Evolutionary conservation across 2,797 vertebrate species (phyloP).

Genomic region (Babyrousa celebensis): DNA sequence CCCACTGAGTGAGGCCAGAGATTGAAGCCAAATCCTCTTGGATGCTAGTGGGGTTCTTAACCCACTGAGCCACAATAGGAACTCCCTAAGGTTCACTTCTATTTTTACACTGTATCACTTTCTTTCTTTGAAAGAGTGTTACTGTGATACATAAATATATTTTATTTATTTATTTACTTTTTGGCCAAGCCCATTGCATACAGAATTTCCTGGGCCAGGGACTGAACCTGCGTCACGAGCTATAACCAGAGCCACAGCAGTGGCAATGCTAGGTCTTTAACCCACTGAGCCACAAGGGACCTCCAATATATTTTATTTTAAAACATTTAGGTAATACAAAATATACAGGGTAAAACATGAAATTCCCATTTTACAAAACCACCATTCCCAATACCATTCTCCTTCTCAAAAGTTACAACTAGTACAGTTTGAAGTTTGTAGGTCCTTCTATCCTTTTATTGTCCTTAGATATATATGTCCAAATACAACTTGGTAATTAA

Average conservation of each 20-base stretch:
- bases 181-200: too few species aligned
- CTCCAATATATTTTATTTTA: background rate
- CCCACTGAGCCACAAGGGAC: too few species aligned
- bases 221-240: too few species aligned
- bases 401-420: background rate
- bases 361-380: background rate
- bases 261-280: too few species aligned
- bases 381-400: background rate
- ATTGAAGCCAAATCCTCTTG: too few species aligned
- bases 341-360: background rate
- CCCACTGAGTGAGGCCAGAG: too few species aligned
- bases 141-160: background rate
- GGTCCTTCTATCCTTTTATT: background rate
- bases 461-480: background rate
- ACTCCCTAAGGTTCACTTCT: background rate
- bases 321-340: conserved; percentile 14
- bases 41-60: too few species aligned
- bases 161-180: too few species aligned
- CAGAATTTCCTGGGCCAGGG: too few species aligned
- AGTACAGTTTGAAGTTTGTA: background rate
- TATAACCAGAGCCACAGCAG: too few species aligned
- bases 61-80: too few species aligned
- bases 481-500: background rate
- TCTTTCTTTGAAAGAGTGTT: conserved; percentile 8
- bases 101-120: background rate